Evolutionary conservation across 2,888 invertebrate genomes (phyloP).

Genomic region (Drosophila suboccidentalis): DNA sequence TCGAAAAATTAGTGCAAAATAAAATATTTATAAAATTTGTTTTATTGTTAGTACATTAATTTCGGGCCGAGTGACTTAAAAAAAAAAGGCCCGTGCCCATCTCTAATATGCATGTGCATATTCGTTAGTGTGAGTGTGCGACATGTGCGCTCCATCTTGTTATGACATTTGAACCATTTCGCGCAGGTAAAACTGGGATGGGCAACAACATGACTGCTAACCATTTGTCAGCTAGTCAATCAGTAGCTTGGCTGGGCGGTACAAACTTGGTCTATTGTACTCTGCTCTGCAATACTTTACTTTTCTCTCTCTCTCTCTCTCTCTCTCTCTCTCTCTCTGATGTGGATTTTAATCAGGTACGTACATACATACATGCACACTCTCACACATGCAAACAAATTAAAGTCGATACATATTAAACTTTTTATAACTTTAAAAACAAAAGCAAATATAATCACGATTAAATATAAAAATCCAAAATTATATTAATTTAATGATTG

Average conservation of each 20-base stretch:
- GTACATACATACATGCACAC: neutral
- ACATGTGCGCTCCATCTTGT: constrained; percentile 66
- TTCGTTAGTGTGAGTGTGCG: constrained; percentile 16
- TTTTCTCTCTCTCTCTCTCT: neutral
- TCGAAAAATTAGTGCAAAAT: too few species aligned
- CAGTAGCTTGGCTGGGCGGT: constrained; percentile 35
- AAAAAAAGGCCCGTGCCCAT: too few species aligned
- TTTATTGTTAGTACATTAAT: too few species aligned
- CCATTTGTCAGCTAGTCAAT: constrained; percentile 73
- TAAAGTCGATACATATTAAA: too few species aligned
- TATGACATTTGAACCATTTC: constrained; percentile 75
- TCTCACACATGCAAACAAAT: neutral
- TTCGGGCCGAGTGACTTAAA: too few species aligned
- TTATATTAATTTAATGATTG: too few species aligned
- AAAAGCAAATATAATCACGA: too few species aligned
- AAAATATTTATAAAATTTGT: too few species aligned
- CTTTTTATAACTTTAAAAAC: too few species aligned
- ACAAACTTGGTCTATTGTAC: constrained; percentile 15
- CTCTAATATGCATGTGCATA: neutral
- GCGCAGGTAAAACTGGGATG: constrained; percentile 37
- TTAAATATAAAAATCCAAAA: too few species aligned
- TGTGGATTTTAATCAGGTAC: constrained; percentile 11
- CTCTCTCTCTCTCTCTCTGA: neutral
- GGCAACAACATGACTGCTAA: constrained; percentile 31
- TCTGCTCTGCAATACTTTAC: neutral